A percentile compares a stretch with the other conserved stretches of the same genome.
These are phyloP conservation scores for Piaya cayana DNA, from an alignment of 2,113 vertebrate species.

Conservation along the genomic window DNA sequence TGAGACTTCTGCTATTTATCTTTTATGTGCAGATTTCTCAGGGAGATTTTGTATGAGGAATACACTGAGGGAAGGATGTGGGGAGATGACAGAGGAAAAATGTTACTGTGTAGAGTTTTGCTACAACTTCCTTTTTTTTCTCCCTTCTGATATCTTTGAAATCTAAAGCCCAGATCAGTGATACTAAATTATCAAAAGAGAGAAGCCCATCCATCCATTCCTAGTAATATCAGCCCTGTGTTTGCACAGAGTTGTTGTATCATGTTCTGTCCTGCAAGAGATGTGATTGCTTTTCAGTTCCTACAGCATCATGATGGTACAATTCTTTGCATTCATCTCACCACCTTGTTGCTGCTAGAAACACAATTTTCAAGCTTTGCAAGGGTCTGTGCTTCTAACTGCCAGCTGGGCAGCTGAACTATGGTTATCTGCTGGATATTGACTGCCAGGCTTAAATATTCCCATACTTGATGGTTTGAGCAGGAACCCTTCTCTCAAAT, in stretches of 20 bases:
- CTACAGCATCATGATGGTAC: neutral
- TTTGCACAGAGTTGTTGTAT: neutral
- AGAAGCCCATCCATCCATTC: neutral
- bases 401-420: neutral
- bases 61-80: neutral
- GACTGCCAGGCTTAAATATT: neutral
- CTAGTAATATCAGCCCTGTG: neutral
- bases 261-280: neutral
- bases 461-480: neutral
- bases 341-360: neutral
- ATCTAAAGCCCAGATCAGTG: neutral
- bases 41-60: neutral
- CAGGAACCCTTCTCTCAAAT: neutral
- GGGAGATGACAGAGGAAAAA: neutral
- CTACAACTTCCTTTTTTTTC: neutral
- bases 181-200: neutral
- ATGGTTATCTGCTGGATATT: neutral
- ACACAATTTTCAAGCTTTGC: neutral
- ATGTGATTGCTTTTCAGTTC: neutral
- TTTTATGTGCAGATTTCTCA: neutral
- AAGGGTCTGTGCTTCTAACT: neutral
- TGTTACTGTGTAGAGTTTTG: neutral
- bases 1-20: neutral
- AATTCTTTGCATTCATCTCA: neutral
- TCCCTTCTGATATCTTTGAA: neutral